Conservation (phyloP, 1,140 invertebrate species). For the Macrobrachium rosenbergii region DNA sequence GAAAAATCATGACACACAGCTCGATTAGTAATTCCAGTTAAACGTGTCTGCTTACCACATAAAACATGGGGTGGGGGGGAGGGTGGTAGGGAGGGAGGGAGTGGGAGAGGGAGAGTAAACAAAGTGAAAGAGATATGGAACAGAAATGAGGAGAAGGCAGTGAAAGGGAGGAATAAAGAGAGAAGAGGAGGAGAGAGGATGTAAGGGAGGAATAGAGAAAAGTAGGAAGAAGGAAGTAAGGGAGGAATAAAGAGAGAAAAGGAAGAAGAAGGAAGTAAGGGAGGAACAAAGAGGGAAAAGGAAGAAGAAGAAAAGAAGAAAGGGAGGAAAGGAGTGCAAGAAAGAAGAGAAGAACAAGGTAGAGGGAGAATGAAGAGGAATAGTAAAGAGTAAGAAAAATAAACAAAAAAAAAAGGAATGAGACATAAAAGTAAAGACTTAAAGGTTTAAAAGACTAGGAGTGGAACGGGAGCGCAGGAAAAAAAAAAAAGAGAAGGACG, state of each 20-base stretch:
- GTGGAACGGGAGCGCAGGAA: neutral
- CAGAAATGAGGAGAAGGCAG: neutral
- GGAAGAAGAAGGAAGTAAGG: too few relatives aligned
- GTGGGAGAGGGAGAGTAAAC: neutral
- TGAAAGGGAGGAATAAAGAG: neutral
- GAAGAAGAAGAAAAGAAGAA: neutral
- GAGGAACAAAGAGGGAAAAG: neutral
- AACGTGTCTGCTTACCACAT: neutral
- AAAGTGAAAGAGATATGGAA: neutral
- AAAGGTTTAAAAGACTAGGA: neutral
- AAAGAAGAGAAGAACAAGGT: neutral
- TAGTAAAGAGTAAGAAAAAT: neutral
- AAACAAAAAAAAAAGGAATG: neutral
- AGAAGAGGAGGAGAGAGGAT: neutral
- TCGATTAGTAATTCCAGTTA: neutral
- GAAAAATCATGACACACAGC: too few relatives aligned
- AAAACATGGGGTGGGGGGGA: neutral
- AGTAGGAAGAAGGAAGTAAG: neutral
- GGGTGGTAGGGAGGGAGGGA: slow-evolving; percentile 4
- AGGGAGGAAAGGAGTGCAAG: neutral
- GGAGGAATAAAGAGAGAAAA: too few relatives aligned
- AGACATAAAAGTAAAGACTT: neutral
- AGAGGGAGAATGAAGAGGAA: neutral
- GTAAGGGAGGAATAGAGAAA: neutral
- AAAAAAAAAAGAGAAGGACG: neutral